Conservation (phyloP, 2,113 vertebrate genomes). For the Psophia crepitans region DNA sequence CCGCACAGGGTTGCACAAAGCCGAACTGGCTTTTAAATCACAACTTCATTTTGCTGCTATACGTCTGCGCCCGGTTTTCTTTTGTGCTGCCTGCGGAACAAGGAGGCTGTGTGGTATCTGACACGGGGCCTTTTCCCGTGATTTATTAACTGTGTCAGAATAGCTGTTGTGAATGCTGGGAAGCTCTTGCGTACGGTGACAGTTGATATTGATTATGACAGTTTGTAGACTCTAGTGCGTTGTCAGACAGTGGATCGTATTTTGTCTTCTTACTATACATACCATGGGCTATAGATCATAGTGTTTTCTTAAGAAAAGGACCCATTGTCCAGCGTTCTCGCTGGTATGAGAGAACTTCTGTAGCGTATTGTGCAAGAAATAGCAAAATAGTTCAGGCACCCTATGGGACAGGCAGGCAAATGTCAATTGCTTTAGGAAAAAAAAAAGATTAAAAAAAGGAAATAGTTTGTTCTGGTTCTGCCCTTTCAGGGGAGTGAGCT, state of each 20-base stretch:
- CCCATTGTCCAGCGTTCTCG: slow-evolving; percentile 17
- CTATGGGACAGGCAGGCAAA: slow-evolving; percentile 25
- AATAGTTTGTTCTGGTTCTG: background rate
- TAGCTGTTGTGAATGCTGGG: slow-evolving; percentile 63
- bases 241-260: slow-evolving; percentile 49
- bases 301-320: slow-evolving; percentile 39
- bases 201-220: slow-evolving; percentile 74
- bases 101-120: slow-evolving; percentile 56
- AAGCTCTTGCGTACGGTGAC: slow-evolving; percentile 60
- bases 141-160: slow-evolving; percentile 74
- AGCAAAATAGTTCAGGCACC: slow-evolving; percentile 22
- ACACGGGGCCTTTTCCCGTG: slow-evolving; percentile 51
- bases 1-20: background rate
- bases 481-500: background rate
- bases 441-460: background rate
- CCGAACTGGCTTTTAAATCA: background rate
- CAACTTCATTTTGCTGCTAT: slow-evolving; percentile 36
- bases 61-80: slow-evolving; percentile 18
- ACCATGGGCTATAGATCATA: slow-evolving; percentile 53
- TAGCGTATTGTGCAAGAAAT: slow-evolving; percentile 37
- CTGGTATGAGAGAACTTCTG: slow-evolving; percentile 22
- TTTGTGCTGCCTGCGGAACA: slow-evolving; percentile 51
- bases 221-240: slow-evolving; percentile 51
- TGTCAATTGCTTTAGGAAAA: background rate
- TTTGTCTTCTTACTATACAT: slow-evolving; percentile 62